Evolutionary conservation across 2,888 invertebrate species (phyloP), one percentile per base, ranked within the genome.

Genomic region (Polymixis lichenea): DNA sequence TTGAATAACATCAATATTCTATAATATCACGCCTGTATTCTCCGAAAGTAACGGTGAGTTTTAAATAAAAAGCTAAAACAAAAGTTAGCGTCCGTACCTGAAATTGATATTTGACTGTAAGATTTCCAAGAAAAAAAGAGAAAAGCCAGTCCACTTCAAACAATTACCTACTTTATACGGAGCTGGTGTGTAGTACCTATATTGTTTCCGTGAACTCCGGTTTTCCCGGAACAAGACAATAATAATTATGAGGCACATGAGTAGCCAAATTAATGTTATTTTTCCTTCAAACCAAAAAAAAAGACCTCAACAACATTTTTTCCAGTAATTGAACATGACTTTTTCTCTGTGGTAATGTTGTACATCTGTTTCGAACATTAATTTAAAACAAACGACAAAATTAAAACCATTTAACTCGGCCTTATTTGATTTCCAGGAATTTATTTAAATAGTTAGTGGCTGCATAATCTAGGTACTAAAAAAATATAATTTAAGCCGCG

Each of bases 321-420:
- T 58, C 3, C 9, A 58, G 5, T 15, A 72, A 32, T 46, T 22
- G 6, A 65, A 65, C 22, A 49, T 46, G 9, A n/a, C 7, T 17
- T 53, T 56, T 66, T 4, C 56, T 51, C n/a, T 32, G 7, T 9
- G n/a, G 9, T 28, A 46, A 56, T 53, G 9, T 3, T 38, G 49
- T 32, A 78, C 73, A 80, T 67, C n/a, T 80, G 80, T 62, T 67
- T 38, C 53, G 19, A 67, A 56, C 49, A 66, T 64, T 51, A 32
- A 56, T 66, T 55, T 15, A 49, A 65, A 68, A 68, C 25, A 55
- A 61, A 66, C 43, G 25, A 25, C 25, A 55, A 53, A 43, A 66
- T 66, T 46, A 17, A 64, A 76, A 25, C 58, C 66, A 60, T 76
- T 60, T 46, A 19, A 28, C 22, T 32, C 22, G 3, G 1, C 17